A percentile compares a stretch with the other conserved stretches of the same genome.
These are phyloP conservation scores for Sphenopsis melanotis DNA, from an alignment of 2,797 vertebrate species.

Conservation along the genomic window DNA sequence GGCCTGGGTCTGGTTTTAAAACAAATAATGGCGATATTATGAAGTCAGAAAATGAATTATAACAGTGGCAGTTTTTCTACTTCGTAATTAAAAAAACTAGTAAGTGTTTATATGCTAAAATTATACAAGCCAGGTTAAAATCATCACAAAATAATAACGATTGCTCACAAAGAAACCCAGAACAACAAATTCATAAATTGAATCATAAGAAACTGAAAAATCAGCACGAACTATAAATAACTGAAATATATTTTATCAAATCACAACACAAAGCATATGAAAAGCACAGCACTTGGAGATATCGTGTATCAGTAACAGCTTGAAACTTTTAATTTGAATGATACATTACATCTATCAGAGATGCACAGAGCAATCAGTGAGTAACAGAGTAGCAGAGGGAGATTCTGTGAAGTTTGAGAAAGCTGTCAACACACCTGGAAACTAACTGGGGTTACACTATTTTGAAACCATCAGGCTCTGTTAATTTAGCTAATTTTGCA, in stretches of 20 bases:
- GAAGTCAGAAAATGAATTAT: not conserved
- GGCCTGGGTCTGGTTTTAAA: constrained; percentile 84
- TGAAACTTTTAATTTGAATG: not conserved
- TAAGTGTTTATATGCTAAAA: not conserved
- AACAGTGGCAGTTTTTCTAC: not conserved
- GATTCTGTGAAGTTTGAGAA: not conserved
- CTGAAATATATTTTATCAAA: not conserved
- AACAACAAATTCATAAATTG: not conserved
- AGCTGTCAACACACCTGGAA: not conserved
- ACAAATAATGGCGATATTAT: not conserved
- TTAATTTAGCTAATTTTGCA: not conserved
- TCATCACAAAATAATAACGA: not conserved
- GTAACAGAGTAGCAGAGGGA: not conserved
- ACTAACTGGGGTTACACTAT: not conserved
- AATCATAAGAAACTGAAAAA: not conserved
- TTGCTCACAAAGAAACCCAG: not conserved
- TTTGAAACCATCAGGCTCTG: not conserved
- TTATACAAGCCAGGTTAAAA: not conserved
- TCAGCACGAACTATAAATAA: not conserved
- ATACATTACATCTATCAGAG: not conserved
- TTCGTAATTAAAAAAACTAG: not conserved
- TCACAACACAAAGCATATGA: not conserved
- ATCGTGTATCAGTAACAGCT: not conserved
- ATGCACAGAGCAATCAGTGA: not conserved
- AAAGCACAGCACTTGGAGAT: not conserved